Conservation (phyloP, 2,113 vertebrate species). For the Pelvicachromis taeniatus region DNA sequence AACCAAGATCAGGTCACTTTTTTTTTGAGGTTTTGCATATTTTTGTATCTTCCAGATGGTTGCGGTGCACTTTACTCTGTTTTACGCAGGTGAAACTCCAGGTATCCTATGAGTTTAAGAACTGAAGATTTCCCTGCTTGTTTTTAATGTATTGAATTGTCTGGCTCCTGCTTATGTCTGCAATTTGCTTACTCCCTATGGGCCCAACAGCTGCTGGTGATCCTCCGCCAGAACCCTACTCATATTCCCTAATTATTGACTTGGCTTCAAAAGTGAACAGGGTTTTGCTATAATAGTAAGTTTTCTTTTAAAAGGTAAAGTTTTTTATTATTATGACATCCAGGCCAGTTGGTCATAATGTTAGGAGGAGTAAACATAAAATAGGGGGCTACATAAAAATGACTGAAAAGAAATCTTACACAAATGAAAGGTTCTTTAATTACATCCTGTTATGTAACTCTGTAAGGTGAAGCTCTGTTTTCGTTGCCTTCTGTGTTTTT, state of each 20-base stretch:
- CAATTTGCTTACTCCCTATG: neutral
- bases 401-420: neutral
- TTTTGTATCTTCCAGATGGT: neutral
- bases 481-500: neutral
- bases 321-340: neutral
- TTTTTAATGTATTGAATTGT: neutral
- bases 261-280: neutral
- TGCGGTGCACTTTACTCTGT: neutral
- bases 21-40: neutral
- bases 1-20: neutral
- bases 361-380: neutral
- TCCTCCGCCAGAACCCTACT: neutral
- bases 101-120: neutral
- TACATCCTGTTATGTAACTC: neutral
- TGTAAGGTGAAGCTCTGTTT: neutral
- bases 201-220: neutral
- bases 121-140: neutral
- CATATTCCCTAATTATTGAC: neutral
- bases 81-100: fast-evolving
- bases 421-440: neutral
- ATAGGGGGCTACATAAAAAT: neutral
- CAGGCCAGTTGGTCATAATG: neutral
- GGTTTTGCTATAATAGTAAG: neutral
- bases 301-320: neutral
- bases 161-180: neutral